These are phyloP conservation scores for Montipora capricornis DNA, from an alignment of 64 coral and sea anemone species.

Conservation along the genomic window DNA sequence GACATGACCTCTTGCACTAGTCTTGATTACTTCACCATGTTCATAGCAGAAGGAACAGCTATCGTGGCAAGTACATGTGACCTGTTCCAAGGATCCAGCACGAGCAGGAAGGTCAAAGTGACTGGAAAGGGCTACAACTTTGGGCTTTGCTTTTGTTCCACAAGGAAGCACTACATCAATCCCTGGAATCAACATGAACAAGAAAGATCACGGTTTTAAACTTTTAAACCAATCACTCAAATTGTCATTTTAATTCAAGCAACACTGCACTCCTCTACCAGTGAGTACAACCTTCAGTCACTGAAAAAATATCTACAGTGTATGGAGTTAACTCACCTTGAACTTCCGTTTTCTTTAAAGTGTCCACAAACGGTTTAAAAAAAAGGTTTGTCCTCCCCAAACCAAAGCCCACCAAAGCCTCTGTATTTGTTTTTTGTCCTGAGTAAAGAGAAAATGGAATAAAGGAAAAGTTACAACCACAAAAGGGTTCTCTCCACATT, in stretches of 20 bases:
- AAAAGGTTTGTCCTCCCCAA: conserved; percentile 53
- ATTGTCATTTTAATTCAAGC: too few species aligned
- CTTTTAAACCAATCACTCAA: too few species aligned
- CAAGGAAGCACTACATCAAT: conserved; percentile 39
- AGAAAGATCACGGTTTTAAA: background rate
- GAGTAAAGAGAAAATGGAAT: too few species aligned
- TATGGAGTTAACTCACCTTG: conserved; percentile 3
- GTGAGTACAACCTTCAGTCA: too few species aligned
- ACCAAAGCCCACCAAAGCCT: conserved; percentile 35
- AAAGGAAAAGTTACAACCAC: too few species aligned
- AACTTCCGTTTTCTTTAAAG: conserved; percentile 12
- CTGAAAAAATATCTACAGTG: too few species aligned
- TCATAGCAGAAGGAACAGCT: conserved; percentile 64
- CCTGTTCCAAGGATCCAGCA: conserved; percentile 51
- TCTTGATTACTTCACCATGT: conserved; percentile 37
- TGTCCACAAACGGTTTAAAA: conserved; percentile 41
- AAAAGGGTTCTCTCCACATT: too few species aligned
- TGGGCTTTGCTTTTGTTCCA: conserved; percentile 40
- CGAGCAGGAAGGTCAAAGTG: conserved; percentile 73
- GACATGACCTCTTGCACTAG: conserved; percentile 48
- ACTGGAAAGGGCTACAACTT: conserved; percentile 54
- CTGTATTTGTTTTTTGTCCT: conserved; percentile 35
- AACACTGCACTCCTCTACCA: too few species aligned
- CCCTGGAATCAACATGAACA: conserved; percentile 7
- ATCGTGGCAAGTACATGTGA: conserved; percentile 34